Evolutionary conservation across 2,888 invertebrate species (phyloP).

Genomic region (Strigamia transsilvanica): DNA sequence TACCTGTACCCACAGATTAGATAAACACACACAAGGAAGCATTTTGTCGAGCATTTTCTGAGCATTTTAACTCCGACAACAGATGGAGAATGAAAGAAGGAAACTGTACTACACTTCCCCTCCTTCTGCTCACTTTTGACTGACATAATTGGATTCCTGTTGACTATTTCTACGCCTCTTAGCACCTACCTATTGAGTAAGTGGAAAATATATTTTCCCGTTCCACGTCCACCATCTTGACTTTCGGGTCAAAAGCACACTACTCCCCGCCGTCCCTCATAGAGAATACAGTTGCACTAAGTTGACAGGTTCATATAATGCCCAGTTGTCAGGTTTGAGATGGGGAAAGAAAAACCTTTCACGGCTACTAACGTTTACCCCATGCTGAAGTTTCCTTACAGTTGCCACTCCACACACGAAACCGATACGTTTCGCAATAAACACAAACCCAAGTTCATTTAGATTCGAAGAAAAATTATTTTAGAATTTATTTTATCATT

Average conservation of each 20-base stretch:
- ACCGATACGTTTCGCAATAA: not conserved
- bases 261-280: not conserved
- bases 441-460: not conserved
- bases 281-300: conserved; percentile 45
- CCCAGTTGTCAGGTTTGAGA: conserved; percentile 40
- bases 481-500: not conserved
- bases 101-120: not conserved
- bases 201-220: conserved; percentile 42
- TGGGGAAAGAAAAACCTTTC: conserved; percentile 24
- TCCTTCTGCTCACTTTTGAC: conserved; percentile 45
- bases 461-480: not conserved
- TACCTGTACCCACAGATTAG: not conserved
- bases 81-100: not conserved
- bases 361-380: conserved; percentile 18
- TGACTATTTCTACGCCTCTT: conserved; percentile 53
- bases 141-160: conserved; percentile 54
- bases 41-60: conserved; percentile 10
- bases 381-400: conserved; percentile 10
- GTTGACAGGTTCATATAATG: conserved; percentile 49
- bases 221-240: conserved; percentile 26
- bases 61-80: conserved; percentile 12
- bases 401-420: not conserved
- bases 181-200: conserved; percentile 39
- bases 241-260: conserved; percentile 32
- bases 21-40: not conserved